These are phyloP conservation scores for Pogoniulus pusillus DNA, from an alignment of 2,797 vertebrate genomes.

Conservation along the genomic window DNA sequence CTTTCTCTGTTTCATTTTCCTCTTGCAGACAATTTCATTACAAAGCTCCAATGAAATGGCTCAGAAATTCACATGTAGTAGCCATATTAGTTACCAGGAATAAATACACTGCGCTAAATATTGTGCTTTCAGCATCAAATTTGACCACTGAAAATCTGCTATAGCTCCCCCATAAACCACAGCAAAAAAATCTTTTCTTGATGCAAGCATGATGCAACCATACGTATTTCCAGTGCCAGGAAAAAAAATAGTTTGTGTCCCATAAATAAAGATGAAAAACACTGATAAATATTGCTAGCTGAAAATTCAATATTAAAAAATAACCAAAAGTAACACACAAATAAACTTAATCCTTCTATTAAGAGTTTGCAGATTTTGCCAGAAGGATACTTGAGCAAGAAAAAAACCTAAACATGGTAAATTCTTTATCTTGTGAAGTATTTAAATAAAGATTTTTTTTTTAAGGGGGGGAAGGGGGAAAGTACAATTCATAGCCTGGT, in stretches of 20 bases:
- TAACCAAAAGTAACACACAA: neutral
- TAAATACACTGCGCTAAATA: fast-evolving
- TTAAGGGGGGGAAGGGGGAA: neutral
- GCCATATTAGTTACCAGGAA: neutral
- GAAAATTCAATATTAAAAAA: neutral
- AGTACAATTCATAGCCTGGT: neutral
- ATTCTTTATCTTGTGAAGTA: neutral
- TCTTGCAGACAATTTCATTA: neutral
- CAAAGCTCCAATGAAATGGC: neutral
- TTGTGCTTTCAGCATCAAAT: neutral
- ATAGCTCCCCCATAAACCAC: neutral
- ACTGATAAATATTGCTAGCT: neutral
- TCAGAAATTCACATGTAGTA: neutral
- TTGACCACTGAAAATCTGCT: neutral
- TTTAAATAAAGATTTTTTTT: neutral
- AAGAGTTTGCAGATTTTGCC: neutral
- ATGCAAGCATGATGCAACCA: neutral
- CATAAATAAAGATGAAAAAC: neutral
- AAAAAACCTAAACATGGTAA: neutral
- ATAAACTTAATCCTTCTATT: neutral
- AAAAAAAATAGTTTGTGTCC: neutral
- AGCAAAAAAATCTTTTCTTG: neutral
- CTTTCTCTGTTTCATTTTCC: neutral
- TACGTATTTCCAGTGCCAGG: neutral
- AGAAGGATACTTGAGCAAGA: neutral